Evolutionary conservation across 2,113 vertebrate species (phyloP), one percentile per base, ranked within the genome.

Genomic region (Microcebus griseorufus): DNA sequence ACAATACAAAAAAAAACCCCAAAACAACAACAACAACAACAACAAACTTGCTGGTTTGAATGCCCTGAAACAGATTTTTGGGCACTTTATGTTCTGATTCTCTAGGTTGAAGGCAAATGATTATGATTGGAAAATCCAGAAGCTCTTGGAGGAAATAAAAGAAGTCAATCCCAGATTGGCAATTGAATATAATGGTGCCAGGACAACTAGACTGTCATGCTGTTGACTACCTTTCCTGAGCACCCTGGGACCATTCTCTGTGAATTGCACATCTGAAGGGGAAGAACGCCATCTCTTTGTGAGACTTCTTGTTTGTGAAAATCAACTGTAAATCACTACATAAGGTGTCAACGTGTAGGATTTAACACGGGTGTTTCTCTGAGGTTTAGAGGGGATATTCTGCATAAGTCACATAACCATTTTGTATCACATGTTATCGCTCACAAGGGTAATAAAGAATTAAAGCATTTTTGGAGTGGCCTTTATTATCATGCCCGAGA

Each of bases 131-230:
- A 82, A n/a, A 22, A 20, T 87, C 16, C 37, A 70, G 76, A 20
- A 14, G n/a, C 20, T 97, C 34, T 14, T 88, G 51, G 11, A 62
- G 48, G 48, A 87, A 7, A n/a, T 96, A 65, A 90, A 67, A 13
- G 76, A 69, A 5, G 27, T 9, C 37, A 90, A n/a, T 2, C 86
- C 96, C 14, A 9, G 2, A 9, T 32, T 93, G 86, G 75, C 1
- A 0, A 14, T 65, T 0, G 70, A 90, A 3, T 72, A 70, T 5
- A 39, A 9, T 0, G 58, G 23, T 9, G 9, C 22, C 3, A 11
- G 70, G 10, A 8, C 6, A 2, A 0, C 3, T 1, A 32, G 16
- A 11, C 34, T 70, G 6, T 18, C 12, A 0, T 69, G 25, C 4
- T 67, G 20, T 39, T 34, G 60, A 83, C 6, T 78, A 79, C 55